Conservation (phyloP, 2,113 vertebrate species). For the Excalfactoria chinensis region DNA sequence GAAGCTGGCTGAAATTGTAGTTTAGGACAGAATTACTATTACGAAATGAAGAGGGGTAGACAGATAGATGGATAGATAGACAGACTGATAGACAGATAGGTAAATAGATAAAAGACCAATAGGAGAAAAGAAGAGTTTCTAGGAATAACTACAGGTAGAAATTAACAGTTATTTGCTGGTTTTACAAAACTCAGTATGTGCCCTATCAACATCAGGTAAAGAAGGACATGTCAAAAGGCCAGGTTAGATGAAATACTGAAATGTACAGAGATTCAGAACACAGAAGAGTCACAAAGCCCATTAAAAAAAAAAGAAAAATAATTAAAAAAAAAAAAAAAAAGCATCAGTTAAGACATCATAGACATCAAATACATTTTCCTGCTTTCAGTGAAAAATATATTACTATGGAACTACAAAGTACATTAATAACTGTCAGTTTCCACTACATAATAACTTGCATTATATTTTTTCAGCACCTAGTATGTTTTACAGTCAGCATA, state of each 20-base stretch:
- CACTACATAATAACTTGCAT: neutral
- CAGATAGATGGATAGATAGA: neutral
- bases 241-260: neutral
- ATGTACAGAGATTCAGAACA: neutral
- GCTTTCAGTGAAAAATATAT: neutral
- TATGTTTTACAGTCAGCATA: neutral
- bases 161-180: neutral
- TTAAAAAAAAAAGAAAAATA: neutral
- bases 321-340: neutral
- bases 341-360: neutral
- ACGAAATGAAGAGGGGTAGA: neutral
- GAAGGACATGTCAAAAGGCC: neutral
- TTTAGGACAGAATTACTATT: neutral
- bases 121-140: neutral
- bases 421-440: neutral
- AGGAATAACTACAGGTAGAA: neutral
- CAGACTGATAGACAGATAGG: neutral
- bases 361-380: neutral
- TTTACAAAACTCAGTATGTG: neutral
- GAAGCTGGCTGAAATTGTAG: neutral
- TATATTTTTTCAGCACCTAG: neutral
- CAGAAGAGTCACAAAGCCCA: neutral
- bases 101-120: neutral
- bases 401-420: neutral
- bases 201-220: neutral